These are phyloP conservation scores for Ylistrum balloti DNA, from an alignment of 1,140 invertebrate species.

Conservation along the genomic window DNA sequence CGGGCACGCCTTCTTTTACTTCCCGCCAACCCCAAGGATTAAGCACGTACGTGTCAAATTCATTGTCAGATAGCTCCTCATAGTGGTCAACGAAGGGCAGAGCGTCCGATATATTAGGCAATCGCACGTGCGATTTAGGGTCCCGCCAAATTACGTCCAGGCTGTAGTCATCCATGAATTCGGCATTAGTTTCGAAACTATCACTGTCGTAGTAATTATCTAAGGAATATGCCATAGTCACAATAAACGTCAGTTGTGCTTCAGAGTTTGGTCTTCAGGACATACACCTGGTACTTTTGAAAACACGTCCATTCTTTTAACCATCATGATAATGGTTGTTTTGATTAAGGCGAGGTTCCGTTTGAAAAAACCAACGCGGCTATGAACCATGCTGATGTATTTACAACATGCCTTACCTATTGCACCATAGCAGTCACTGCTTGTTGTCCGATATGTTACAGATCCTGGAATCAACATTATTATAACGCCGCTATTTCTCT, in stretches of 20 bases:
- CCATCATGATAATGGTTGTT: too few relatives aligned
- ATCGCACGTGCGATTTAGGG: neutral
- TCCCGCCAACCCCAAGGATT: slow-evolving; percentile 60
- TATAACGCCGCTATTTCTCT: too few relatives aligned
- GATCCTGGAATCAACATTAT: too few relatives aligned
- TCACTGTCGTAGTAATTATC: neutral
- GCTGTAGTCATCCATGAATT: neutral
- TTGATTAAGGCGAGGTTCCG: too few relatives aligned
- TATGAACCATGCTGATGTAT: too few relatives aligned
- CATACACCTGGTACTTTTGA: neutral
- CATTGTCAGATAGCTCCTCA: slow-evolving; percentile 44
- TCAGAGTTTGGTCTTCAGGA: neutral
- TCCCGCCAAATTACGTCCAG: neutral
- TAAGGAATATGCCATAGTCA: neutral
- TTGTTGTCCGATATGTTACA: too few relatives aligned
- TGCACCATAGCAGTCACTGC: too few relatives aligned
- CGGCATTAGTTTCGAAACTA: neutral
- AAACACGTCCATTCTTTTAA: too few relatives aligned
- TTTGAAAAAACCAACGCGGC: too few relatives aligned
- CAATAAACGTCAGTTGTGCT: neutral
- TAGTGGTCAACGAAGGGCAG: neutral
- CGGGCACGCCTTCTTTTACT: slow-evolving; percentile 43
- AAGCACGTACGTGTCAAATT: slow-evolving; percentile 57
- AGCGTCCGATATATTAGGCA: slow-evolving; percentile 1
- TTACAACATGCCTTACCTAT: too few relatives aligned